A percentile compares a stretch with the other conserved stretches of the same genome.
Conservation (phyloP, 1,140 invertebrate genomes). For the Brachionus asplanchnoidis region DNA sequence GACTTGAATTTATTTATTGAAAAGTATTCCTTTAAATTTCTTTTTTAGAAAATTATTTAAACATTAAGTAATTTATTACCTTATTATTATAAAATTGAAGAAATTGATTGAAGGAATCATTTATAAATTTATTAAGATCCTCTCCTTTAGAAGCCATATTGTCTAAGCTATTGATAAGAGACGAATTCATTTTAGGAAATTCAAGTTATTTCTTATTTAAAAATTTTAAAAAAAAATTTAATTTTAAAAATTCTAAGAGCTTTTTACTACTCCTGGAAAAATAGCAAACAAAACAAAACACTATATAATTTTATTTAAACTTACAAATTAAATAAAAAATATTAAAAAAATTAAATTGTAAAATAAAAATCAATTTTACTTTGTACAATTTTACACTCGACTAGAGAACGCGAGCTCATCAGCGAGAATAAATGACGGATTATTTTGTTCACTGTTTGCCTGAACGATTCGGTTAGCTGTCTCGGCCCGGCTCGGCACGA, state of each 20-base stretch:
- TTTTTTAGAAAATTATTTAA: not conserved
- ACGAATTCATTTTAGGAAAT: not conserved
- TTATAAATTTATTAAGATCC: not conserved
- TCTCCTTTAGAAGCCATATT: not conserved
- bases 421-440: too few species aligned
- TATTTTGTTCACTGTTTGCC: too few species aligned
- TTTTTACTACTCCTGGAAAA: not conserved
- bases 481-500: too few species aligned
- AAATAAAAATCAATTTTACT: not conserved
- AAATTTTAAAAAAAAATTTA: not conserved
- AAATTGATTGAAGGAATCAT: not conserved
- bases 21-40: conserved; percentile 3
- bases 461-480: too few species aligned
- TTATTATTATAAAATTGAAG: not conserved
- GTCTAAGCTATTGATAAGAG: not conserved
- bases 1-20: not conserved
- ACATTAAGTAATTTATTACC: not conserved
- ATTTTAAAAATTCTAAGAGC: not conserved
- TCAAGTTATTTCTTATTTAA: not conserved
- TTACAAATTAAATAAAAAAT: not conserved
- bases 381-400: too few species aligned
- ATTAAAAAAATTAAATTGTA: not conserved
- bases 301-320: not conserved
- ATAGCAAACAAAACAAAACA: not conserved
- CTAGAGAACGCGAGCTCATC: too few species aligned